Evolutionary conservation across 2,113 vertebrate species (phyloP), one percentile per base, ranked within the genome.

Genomic region (Pantherophis guttatus): DNA sequence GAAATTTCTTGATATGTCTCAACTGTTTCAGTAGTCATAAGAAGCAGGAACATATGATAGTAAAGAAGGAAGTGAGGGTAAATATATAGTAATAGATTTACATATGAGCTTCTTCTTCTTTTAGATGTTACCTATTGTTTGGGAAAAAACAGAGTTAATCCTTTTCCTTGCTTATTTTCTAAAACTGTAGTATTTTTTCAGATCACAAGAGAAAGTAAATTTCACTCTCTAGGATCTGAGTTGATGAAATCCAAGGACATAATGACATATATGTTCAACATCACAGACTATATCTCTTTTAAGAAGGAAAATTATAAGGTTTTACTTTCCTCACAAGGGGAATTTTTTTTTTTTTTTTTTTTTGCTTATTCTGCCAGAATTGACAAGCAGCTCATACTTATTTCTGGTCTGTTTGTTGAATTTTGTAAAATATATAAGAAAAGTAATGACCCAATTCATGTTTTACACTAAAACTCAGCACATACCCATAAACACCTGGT

Each of bases 381-480:
- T 93, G 29, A 17, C n/a, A 86, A 17, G 29, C 33, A 88, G 87
- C 3, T 90, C 52, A 93, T 17, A 86, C n/a, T 33, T 24, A 90
- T 11, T 75, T 94, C 48, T 17, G 58, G 89, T 59, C 44, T 88
- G 33, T 55, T 86, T 53, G 87, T 91, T 93, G 86, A 86, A 0
- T 23, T 93, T 5, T 75, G n/a, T 8, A 33, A 55, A 94, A 91
- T 93, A n/a, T 21, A 85, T 91, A 85, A 24, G 52, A 81, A 21
- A 94, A 94, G 91, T 29, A 50, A 0, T 65, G 93, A 95, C 17
- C 52, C 94, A 93, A 93, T 70, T 23, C 58, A 93, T 95, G 89
- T 93, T 90, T 55, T 13, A 7, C 33, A 53, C 52, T 89, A 87
- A 8, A 90, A 91, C 62, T 93, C 50, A 89, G 92, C 89, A 10